phyloP scores from a whole-genome alignment of 2,888 invertebrate species.

The Willowsia nigromaculata region DNA sequence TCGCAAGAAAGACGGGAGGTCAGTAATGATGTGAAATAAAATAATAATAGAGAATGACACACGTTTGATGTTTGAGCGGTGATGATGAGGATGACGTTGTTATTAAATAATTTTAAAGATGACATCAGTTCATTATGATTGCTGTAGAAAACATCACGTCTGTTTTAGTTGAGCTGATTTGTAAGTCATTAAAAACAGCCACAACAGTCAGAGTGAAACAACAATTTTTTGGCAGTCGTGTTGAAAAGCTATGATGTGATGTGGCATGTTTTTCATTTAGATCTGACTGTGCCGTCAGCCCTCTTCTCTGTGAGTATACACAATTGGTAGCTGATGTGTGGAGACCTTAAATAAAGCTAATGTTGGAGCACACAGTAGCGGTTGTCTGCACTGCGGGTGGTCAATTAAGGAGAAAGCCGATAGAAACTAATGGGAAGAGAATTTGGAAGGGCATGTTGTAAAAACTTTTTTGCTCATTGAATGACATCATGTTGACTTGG shows the following conservation, averaged over 20 bases:
- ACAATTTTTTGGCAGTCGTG: not conserved
- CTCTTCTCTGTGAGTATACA: slow-evolving; percentile 10
- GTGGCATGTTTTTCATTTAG: not conserved
- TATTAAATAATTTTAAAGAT: slow-evolving; percentile 62
- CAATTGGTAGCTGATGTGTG: not conserved
- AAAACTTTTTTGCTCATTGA: not conserved
- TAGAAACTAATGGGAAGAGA: not conserved
- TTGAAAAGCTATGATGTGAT: not conserved
- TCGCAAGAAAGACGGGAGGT: not conserved
- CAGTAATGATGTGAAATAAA: slow-evolving; percentile 20
- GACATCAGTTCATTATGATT: slow-evolving; percentile 69
- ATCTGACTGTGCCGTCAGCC: not conserved
- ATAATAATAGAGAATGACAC: not conserved
- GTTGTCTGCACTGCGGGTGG: slow-evolving; percentile 50
- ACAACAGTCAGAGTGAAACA: slow-evolving; percentile 10
- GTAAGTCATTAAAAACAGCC: slow-evolving; percentile 66
- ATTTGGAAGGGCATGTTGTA: not conserved
- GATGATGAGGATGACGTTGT: slow-evolving; percentile 47
- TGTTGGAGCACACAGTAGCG: slow-evolving; percentile 10
- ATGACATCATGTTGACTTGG: slow-evolving; percentile 38
- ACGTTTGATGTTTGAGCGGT: not conserved
- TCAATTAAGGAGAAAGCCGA: slow-evolving; percentile 62
- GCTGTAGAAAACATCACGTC: slow-evolving; percentile 65
- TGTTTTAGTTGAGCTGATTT: slow-evolving; percentile 72
- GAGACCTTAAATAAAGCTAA: not conserved